Conservation (phyloP, 1,140 invertebrate species). For the Triops cancriformis region DNA sequence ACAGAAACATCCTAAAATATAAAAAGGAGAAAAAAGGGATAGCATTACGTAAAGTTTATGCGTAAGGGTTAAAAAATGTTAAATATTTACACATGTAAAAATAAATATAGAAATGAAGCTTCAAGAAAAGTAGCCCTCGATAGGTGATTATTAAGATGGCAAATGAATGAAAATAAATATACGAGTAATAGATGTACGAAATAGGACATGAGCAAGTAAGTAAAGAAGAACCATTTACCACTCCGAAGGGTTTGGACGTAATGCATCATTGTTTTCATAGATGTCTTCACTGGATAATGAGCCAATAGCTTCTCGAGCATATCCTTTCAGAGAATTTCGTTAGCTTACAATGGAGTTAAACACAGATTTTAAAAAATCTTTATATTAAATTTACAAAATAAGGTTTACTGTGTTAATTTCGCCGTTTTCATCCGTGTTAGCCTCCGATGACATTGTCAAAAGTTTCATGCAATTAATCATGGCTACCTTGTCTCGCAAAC, state of each 20-base stretch:
- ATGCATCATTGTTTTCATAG: background rate
- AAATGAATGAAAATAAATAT: background rate
- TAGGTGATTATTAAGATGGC: no score
- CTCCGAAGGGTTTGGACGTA: background rate
- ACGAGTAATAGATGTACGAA: no score
- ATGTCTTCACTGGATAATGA: background rate
- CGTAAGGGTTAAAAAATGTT: background rate
- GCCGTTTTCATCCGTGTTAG: background rate
- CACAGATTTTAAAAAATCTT: no score
- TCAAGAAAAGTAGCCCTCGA: background rate
- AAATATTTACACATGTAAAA: no score
- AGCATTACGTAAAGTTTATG: no score
- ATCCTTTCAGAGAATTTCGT: background rate
- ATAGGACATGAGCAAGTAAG: background rate
- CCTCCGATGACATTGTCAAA: background rate
- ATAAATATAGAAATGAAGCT: background rate
- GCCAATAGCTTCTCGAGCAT: background rate
- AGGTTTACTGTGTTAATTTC: background rate
- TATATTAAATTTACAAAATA: background rate
- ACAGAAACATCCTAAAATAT: slow-evolving; percentile 33
- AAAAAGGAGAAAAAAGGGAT: background rate
- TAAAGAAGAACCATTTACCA: background rate
- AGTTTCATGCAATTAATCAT: background rate
- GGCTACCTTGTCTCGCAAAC: background rate
- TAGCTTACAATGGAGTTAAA: background rate